A percentile compares a stretch with the other conserved stretches of the same genome.
Conservation (phyloP, 2,113 vertebrate genomes). For the Phrynosoma platyrhinos region DNA sequence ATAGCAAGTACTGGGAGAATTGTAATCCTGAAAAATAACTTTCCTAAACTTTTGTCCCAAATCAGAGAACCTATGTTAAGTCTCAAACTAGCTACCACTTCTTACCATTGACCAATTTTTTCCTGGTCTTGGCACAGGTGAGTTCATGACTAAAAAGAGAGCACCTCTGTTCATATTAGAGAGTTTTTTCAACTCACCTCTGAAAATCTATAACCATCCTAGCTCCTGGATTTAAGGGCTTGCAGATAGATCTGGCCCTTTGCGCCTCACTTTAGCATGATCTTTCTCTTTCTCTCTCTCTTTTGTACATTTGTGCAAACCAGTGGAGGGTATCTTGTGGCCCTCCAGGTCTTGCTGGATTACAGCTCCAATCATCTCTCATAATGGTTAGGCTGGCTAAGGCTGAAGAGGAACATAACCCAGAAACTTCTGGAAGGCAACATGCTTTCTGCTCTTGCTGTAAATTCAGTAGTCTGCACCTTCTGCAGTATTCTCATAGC, state of each 20-base stretch:
- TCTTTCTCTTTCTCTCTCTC: not conserved
- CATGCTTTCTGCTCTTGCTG: not conserved
- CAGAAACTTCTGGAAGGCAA: not conserved
- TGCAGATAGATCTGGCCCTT: not conserved
- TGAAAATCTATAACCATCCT: not conserved
- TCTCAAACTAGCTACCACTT: not conserved
- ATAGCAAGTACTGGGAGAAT: not conserved
- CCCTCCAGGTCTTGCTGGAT: not conserved
- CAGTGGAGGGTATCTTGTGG: not conserved
- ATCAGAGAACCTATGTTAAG: not conserved
- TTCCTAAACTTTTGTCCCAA: not conserved
- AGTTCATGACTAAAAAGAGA: not conserved
- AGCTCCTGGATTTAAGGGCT: not conserved
- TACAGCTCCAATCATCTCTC: not conserved
- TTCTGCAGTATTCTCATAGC: not conserved
- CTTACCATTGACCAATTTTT: not conserved
- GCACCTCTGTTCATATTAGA: no score
- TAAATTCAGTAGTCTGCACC: not conserved
- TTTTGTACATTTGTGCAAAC: not conserved
- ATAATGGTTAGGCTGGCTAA: not conserved
- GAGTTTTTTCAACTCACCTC: not conserved
- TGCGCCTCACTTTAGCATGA: not conserved
- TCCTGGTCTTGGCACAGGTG: not conserved
- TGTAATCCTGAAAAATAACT: not conserved
- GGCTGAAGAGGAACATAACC: not conserved